These are phyloP conservation scores for Zaprionus vittiger DNA, from an alignment of 1,140 invertebrate genomes.

Conservation along the genomic window DNA sequence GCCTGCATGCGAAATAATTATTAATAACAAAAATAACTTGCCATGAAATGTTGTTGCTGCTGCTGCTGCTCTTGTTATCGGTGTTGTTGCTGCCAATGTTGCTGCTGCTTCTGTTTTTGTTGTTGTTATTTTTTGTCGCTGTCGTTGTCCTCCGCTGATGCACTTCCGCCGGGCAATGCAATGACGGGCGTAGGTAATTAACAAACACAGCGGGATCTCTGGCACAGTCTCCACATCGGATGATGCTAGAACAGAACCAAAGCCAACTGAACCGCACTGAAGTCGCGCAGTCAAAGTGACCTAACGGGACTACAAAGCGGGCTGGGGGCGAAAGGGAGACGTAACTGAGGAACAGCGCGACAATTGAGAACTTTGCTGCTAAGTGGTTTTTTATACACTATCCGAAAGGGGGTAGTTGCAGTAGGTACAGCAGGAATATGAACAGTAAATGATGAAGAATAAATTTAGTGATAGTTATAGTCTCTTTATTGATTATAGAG, in stretches of 20 bases:
- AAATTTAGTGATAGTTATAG: too few species aligned
- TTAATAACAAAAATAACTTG: slow-evolving; percentile 75
- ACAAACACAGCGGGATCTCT: slow-evolving; percentile 54
- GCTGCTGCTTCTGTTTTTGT: slow-evolving; percentile 35
- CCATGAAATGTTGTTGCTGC: slow-evolving; percentile 53
- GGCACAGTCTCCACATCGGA: not conserved
- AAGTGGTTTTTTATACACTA: slow-evolving; percentile 27
- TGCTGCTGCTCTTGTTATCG: slow-evolving; percentile 38
- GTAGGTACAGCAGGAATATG: not conserved
- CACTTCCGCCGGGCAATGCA: slow-evolving; percentile 38
- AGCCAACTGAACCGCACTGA: slow-evolving; percentile 23
- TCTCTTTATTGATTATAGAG: too few species aligned
- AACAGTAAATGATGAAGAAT: not conserved
- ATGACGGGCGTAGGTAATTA: slow-evolving; percentile 64
- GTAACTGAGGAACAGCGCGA: slow-evolving; percentile 2
- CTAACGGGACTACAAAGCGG: not conserved
- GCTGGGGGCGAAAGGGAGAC: not conserved
- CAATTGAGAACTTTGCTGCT: slow-evolving; percentile 24
- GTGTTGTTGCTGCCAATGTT: slow-evolving; percentile 49
- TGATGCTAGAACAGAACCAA: slow-evolving; percentile 4
- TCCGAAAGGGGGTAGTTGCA: not conserved
- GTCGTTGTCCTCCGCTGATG: slow-evolving; percentile 41
- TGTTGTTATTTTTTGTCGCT: slow-evolving; percentile 31
- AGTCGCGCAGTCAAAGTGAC: slow-evolving; percentile 27
- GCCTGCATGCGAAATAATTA: slow-evolving; percentile 72